Percentiles rank a stretch among this genome's conserved stretches.
phyloP scores from a whole-genome alignment of 2,888 invertebrate species.

The Drosophila kanekoi region DNA sequence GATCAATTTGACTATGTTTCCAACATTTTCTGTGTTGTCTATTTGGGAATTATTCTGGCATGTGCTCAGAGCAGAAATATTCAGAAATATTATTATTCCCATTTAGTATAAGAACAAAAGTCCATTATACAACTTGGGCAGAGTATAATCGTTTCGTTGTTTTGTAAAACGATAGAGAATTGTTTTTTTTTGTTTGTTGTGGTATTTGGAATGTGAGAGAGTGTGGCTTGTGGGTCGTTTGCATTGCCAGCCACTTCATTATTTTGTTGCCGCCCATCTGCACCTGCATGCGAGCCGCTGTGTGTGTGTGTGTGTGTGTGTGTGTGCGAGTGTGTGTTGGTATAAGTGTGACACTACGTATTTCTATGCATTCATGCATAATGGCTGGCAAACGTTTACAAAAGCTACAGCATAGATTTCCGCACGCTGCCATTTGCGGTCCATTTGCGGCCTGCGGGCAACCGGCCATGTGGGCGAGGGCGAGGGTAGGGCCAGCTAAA shows the following conservation, averaged over 20 bases:
- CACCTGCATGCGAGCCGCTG: slow-evolving; percentile 55
- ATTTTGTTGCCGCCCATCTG: slow-evolving; percentile 56
- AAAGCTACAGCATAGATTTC: slow-evolving; percentile 77
- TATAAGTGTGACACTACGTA: slow-evolving; percentile 48
- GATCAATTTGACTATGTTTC: too few species aligned
- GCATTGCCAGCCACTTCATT: slow-evolving; percentile 65
- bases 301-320: slow-evolving; percentile 16
- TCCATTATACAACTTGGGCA: not conserved
- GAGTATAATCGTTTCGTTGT: slow-evolving; percentile 27
- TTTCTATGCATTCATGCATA: slow-evolving; percentile 79
- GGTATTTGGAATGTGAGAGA: slow-evolving; percentile 30
- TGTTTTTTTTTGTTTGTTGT: slow-evolving; percentile 38
- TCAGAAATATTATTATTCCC: not conserved
- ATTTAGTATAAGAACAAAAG: not conserved
- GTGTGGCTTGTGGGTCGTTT: slow-evolving; percentile 48
- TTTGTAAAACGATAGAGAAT: slow-evolving; percentile 21
- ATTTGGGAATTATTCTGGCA: not conserved
- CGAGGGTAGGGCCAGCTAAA: not conserved
- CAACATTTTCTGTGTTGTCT: too few species aligned
- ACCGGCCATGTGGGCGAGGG: not conserved
- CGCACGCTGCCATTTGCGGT: slow-evolving; percentile 77
- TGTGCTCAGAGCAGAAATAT: too few species aligned
- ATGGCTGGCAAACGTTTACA: slow-evolving; percentile 79
- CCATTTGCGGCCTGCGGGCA: slow-evolving; percentile 63
- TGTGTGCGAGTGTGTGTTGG: slow-evolving; percentile 16